Base-by-base conservation (phyloP, 2,797 vertebrate species). In the Pangasius macronema region DNA sequence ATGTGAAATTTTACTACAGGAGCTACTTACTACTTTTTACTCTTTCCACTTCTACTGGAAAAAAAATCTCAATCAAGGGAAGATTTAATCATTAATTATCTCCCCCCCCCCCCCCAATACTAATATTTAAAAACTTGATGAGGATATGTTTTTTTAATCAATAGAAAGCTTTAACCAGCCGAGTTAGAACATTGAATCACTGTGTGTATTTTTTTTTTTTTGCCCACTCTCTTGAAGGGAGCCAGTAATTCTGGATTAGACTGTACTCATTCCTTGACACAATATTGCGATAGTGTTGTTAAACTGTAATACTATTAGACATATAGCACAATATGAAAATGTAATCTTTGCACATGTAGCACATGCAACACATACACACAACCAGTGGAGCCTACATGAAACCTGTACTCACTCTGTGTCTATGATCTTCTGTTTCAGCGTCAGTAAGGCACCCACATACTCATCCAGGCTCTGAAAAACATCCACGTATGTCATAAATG, bases 341-440 rank as follows among this genome's bases (percentile, higher is more conserved):
- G 30, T 68, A 13, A 33, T 30, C 16, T 11, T 16, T 68, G 65
- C n/a, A 5, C n/a, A 33, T 14, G 63, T 13, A 30, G 30, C 16
- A 42, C 39, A 18, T 33, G 33, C 16, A 68, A 36, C 33, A 36
- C 16, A 8, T 68, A 20, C 33, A 65, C n/a, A 65, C n/a, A 65
- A 4, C 27, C 9, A 20, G 16, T 70, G 67, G 16, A 70, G 33
- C 67, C 7, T 20, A 18, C 10, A 49, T 14, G 10, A 36, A 59
- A 1, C 11, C 18, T 20, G 36, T 91, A 98, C 98, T 98, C 94
- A 99, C 98, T 98, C 97, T 6, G 97, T 96, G 59, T 96, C 95
- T 14, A 97, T 94, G 57, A 99, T 97, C 93, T 97, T 99, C 94
- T 99, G 97, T 92, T 99, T 99, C 90, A 99, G 94, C 22, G 96